Conservation (phyloP, 2,888 invertebrate species). For the Hydropsyche betteni region DNA sequence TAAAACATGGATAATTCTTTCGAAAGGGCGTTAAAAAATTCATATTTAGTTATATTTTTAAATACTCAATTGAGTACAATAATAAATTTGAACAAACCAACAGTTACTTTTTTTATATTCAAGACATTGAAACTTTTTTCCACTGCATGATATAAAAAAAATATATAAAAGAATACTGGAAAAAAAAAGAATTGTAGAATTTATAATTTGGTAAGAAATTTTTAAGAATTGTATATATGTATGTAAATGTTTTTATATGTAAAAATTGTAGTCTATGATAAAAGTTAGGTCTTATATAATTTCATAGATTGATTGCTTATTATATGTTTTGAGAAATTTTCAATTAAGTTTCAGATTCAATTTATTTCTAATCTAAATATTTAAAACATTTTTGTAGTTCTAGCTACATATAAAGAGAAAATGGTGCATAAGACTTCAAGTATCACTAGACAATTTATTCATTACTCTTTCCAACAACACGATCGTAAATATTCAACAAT, state of each 20-base stretch:
- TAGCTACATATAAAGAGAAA: conserved; percentile 50
- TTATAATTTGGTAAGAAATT: too few relatives aligned
- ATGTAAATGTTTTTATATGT: conserved; percentile 8
- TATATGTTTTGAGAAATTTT: conserved; percentile 53
- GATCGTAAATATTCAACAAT: conserved; percentile 40
- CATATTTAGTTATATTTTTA: too few relatives aligned
- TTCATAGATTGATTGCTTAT: conserved; percentile 41
- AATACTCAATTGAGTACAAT: too few relatives aligned
- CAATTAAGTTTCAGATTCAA: conserved; percentile 24
- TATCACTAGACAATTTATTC: conserved; percentile 61
- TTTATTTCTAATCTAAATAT: conserved; percentile 41
- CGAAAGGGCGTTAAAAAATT: too few relatives aligned
- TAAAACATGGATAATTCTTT: too few relatives aligned
- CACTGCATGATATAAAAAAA: too few relatives aligned
- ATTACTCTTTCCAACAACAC: conserved; percentile 51
- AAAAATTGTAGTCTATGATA: conserved; percentile 53
- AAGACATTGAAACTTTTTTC: too few relatives aligned
- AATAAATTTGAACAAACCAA: too few relatives aligned
- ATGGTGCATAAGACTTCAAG: conserved; percentile 61
- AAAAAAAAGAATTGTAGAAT: too few relatives aligned
- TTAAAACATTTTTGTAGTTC: conserved; percentile 43
- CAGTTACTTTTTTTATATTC: too few relatives aligned
- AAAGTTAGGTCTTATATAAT: conserved; percentile 49
- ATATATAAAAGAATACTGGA: too few relatives aligned
- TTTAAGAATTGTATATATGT: not conserved